Evolutionary conservation across 2,888 invertebrate species (phyloP).

Genomic region (Orthosia cruda): DNA sequence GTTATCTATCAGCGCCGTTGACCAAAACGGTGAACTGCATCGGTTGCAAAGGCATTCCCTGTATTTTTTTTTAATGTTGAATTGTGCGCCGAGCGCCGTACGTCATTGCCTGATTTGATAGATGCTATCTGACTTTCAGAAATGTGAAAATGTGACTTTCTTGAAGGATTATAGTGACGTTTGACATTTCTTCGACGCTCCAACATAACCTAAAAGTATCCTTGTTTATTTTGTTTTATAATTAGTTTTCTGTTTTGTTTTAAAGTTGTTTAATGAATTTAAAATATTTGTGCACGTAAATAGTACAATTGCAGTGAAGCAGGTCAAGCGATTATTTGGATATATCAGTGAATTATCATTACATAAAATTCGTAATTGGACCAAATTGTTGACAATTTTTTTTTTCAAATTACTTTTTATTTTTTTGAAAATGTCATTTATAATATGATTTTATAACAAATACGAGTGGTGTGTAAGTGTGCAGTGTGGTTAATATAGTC

Average conservation of each 20-base stretch:
- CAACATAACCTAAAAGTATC: slow-evolving; percentile 68
- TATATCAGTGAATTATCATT: slow-evolving; percentile 23
- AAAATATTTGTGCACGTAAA: background rate
- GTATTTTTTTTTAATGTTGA: background rate
- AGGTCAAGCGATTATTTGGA: background rate
- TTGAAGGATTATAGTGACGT: slow-evolving; percentile 33
- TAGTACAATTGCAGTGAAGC: background rate
- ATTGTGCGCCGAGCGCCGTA: too few relatives aligned
- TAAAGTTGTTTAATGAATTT: background rate
- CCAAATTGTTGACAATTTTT: slow-evolving; percentile 23
- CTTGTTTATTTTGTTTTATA: slow-evolving; percentile 70
- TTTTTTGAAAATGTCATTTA: background rate
- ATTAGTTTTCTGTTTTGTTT: slow-evolving; percentile 40
- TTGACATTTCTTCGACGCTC: slow-evolving; percentile 76
- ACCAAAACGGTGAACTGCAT: background rate
- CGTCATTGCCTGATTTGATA: background rate
- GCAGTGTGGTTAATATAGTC: slow-evolving; percentile 24
- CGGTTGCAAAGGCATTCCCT: background rate
- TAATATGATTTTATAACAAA: slow-evolving; percentile 5
- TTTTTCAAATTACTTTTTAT: slow-evolving; percentile 7
- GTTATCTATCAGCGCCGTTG: background rate
- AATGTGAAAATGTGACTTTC: background rate
- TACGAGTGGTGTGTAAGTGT: background rate
- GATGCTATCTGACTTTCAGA: too few relatives aligned
- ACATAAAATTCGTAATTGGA: slow-evolving; percentile 24